phyloP scores from a whole-genome alignment of 2,888 invertebrate genomes.

The Vandiemenella viatica region DNA sequence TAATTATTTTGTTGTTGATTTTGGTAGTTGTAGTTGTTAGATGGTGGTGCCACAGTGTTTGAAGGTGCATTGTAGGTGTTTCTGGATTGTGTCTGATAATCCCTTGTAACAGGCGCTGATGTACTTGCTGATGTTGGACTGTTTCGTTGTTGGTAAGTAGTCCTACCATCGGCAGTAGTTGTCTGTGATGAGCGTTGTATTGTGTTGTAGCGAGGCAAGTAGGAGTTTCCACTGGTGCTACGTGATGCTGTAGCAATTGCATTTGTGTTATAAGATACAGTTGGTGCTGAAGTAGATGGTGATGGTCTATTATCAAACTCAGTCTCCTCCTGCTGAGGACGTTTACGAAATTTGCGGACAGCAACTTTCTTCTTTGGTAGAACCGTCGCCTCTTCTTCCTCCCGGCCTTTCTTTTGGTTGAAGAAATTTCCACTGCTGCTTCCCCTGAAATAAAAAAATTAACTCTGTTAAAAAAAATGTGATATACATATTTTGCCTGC shows the following conservation, averaged over 20 bases:
- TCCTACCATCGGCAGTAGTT: background rate
- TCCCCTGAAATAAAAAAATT: slow-evolving; percentile 29
- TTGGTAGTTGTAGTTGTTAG: background rate
- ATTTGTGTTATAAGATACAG: slow-evolving; percentile 5
- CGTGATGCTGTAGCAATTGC: background rate
- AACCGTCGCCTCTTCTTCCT: slow-evolving; percentile 33
- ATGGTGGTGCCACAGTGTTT: background rate
- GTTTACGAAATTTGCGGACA: slow-evolving; percentile 25
- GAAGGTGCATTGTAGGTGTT: background rate
- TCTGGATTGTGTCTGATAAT: background rate
- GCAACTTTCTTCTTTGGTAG: slow-evolving; percentile 15
- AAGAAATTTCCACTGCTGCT: slow-evolving; percentile 65
- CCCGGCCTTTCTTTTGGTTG: slow-evolving; percentile 44
- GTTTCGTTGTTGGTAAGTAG: background rate
- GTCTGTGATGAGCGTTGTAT: slow-evolving; percentile 5
- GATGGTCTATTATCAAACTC: background rate
- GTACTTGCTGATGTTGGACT: background rate
- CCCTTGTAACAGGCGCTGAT: background rate
- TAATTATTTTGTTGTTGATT: background rate
- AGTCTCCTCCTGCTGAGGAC: slow-evolving; percentile 22
- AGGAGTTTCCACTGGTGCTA: slow-evolving; percentile 1
- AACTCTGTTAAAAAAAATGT: too few relatives aligned
- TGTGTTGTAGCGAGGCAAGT: slow-evolving; percentile 14
- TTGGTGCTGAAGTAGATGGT: slow-evolving; percentile 10
- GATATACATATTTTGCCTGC: too few relatives aligned